Conservation (phyloP, 2,797 vertebrate genomes). For the Gephyroberyx darwinii region DNA sequence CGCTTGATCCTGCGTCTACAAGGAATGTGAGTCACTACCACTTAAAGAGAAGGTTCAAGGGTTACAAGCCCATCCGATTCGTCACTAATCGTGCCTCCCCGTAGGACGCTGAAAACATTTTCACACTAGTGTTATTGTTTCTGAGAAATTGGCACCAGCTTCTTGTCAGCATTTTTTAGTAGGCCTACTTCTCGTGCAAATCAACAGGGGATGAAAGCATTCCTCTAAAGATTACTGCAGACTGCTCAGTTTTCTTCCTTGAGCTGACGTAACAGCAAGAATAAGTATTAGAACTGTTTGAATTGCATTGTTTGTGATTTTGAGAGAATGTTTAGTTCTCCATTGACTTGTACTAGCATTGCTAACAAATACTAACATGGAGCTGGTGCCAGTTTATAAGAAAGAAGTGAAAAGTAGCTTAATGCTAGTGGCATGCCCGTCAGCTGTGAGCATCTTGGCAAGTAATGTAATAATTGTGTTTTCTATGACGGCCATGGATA, state of each 20-base stretch:
- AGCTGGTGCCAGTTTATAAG: no score
- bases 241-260: background rate
- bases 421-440: no score
- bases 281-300: background rate
- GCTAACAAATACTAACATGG: no score
- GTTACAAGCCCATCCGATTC: background rate
- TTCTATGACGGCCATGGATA: no score
- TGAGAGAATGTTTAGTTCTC: background rate
- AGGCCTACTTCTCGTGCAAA: background rate
- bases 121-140: background rate
- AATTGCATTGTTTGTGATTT: background rate
- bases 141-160: background rate
- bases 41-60: background rate
- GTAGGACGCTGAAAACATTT: background rate
- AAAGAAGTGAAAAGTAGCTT: no score
- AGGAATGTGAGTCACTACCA: constrained; percentile 67
- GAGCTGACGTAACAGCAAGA: background rate
- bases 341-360: background rate
- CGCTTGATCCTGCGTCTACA: constrained; percentile 82
- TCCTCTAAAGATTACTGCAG: background rate
- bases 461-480: no score
- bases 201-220: background rate
- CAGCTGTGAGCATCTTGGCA: no score
- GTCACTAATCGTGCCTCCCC: background rate
- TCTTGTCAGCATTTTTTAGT: background rate